These are phyloP conservation scores for Hippotragus niger DNA, from an alignment of 2,113 vertebrate genomes.

Conservation along the genomic window DNA sequence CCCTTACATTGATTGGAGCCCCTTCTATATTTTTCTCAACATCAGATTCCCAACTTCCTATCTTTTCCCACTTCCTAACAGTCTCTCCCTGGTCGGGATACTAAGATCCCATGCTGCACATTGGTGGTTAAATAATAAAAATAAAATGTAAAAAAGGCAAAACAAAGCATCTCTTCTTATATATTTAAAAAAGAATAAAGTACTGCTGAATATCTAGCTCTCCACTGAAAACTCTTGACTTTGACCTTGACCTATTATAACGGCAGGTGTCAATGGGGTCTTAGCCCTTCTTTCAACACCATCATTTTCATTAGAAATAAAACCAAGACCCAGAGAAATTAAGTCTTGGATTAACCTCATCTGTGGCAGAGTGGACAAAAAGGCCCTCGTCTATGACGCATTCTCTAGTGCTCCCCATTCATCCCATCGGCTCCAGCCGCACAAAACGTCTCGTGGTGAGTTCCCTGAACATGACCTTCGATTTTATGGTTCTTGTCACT, in stretches of 20 bases:
- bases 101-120: neutral
- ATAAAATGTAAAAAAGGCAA: neutral
- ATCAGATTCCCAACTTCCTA: neutral
- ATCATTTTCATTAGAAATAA: neutral
- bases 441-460: neutral
- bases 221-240: neutral
- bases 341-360: neutral
- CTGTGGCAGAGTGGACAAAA: neutral
- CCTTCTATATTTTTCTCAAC: neutral
- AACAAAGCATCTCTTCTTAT: neutral
- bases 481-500: neutral
- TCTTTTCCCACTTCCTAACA: neutral
- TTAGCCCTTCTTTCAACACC: neutral
- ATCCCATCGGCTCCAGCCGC: neutral
- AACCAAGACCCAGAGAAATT: neutral
- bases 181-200: neutral
- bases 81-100: neutral
- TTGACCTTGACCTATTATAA: neutral
- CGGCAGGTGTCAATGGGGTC: neutral
- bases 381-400: rapidly evolving
- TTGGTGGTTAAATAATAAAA: neutral
- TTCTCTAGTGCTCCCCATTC: neutral
- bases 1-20: neutral
- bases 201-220: neutral
- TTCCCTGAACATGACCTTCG: neutral